Base-by-base conservation (phyloP, 2,113 vertebrate genomes). In the Cariama cristata region DNA sequence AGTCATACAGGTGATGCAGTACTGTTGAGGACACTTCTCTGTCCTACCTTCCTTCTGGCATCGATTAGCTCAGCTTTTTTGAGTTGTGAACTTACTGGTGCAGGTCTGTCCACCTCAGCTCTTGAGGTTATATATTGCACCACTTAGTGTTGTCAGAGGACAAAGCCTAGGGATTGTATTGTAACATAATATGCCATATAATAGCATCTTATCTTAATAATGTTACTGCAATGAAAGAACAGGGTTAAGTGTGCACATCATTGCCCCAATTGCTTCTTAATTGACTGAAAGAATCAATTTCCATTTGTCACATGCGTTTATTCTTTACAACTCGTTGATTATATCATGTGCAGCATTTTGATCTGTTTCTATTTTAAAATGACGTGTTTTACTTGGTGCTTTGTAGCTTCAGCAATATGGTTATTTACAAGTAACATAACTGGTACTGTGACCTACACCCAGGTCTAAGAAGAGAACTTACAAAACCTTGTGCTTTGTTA, bases 251-350 rank as follows among this genome's bases (percentile, higher is more conserved):
- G 4, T 35, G 23, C 35, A 63, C 1, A 1, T 84, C 74, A 79
- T 67, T 80, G 49, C 23, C 40, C 28, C 68, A 15, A 50, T 64
- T 91, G 81, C 44, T 93, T 77, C 84, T 81, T 63, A 95, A 88
- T 62, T 56, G 71, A 68, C 50, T n/a, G 63, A 77, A 96, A 45
- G 30, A 93, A 88, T 96, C 75, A 60, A 93, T 96, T 93, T 88
- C 58, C 44, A 27, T 90, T 96, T 95, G 55, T 90, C 75, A 76
- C 49, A 49, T 30, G 44, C 33, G 22, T 95, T 90, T 93, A 19
- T 83, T 73, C 79, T 86, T 93, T 90, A 56, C 50, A 79, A 44
- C 35, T 76, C 62, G 83, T 83, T 92, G 66, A 82, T 79, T 93
- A 23, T 45, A 67, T 79, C 50, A 66, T 0, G 11, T 1, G 2